Base-by-base conservation (phyloP, 2,888 invertebrate genomes). In the Brachylomia viminalis region DNA sequence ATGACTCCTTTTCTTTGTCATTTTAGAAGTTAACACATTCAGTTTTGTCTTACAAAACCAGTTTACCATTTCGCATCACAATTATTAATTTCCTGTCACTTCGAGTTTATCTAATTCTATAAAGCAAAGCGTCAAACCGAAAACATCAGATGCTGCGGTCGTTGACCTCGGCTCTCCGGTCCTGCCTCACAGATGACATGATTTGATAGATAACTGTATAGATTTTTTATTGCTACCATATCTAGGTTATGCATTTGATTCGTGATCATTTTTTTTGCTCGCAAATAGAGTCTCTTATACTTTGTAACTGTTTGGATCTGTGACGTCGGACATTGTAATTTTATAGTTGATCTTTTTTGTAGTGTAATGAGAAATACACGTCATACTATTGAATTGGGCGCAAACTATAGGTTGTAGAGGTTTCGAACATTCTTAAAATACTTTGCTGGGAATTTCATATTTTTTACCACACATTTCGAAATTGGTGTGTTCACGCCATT, bases 191-290 rank as follows among this genome's bases (percentile, higher is more conserved):
- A 92, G 92, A 91, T 93, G 92, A 94, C 95, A 94, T 94, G 94
- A 94, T 95, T 95, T 92, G 95, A 95, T 95, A 95, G 94, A 94
- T 96, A 96, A 95, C 96, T 95, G 96, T 96, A 92, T 92, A 92
- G 88, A 92, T 93, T 93, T 94, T 95, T 94, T 95, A 94, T 95
- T 92, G 90, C 91, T 82, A 68, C 87, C 86, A 92, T 91, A 94
- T 93, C 91, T 92, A 89, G 93, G 93, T 93, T 94, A 93, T 92
- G 91, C 91, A 90, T 94, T 94, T 93, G 92, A 94, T 93, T 94
- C 92, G 94, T 92, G 91, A 89, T 88, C 79, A 83, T 88, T 88
- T 90, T 91, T 90, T 87, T 90, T 88, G 82, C 81, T 79, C 74
- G 49, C 75, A 86, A 87, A 85, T 85, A 72, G 59, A 72, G 82